Evolutionary conservation across 2,888 invertebrate genomes (phyloP).

Genomic region (Callinectes sapidus): DNA sequence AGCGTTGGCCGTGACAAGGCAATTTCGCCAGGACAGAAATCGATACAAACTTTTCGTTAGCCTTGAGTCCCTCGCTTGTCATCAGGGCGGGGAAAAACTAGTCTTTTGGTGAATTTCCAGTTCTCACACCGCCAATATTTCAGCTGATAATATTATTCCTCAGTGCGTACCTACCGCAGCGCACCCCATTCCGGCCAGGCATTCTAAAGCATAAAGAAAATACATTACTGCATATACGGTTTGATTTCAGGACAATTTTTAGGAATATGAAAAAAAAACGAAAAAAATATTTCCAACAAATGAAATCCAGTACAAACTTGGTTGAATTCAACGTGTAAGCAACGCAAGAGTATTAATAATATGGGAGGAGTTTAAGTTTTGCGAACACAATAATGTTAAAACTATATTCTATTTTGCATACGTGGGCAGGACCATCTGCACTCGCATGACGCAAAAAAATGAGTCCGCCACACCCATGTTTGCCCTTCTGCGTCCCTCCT

Average conservation of each 20-base stretch:
- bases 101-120: background rate
- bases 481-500: constrained; percentile 12
- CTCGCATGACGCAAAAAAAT: background rate
- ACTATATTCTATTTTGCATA: background rate
- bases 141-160: background rate
- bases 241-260: background rate
- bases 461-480: background rate
- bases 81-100: background rate
- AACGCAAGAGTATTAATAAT: background rate
- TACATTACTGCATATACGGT: background rate
- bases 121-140: background rate
- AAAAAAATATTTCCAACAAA: background rate
- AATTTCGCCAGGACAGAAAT: constrained; percentile 15
- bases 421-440: background rate
- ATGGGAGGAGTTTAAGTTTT: background rate
- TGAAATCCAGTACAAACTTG: background rate
- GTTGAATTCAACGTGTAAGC: background rate
- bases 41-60: constrained; percentile 10
- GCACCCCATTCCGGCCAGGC: background rate
- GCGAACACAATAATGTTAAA: background rate
- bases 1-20: constrained; percentile 1
- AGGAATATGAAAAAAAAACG: background rate
- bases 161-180: background rate
- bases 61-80: background rate
- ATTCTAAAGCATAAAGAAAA: background rate